Evolutionary conservation across 1,140 invertebrate species (phyloP).

Genomic region (Hyles vespertilio): DNA sequence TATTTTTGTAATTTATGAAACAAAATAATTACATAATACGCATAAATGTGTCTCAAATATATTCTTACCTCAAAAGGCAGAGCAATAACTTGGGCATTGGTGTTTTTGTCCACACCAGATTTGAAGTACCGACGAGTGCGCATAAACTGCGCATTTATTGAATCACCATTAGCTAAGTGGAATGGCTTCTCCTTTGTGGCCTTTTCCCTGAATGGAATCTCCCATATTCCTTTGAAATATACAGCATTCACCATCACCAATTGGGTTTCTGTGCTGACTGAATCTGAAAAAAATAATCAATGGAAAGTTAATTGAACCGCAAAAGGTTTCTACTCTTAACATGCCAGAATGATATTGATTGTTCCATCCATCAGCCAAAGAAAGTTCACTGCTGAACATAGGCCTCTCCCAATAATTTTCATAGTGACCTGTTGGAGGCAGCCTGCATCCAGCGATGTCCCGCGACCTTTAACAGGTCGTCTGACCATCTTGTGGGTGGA

Average conservation of each 20-base stretch:
- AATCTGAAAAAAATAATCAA: slow-evolving; percentile 54
- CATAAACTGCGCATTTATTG: slow-evolving; percentile 51
- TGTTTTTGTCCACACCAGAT: slow-evolving; percentile 40
- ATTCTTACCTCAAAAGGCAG: slow-evolving; percentile 80
- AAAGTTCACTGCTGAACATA: no score
- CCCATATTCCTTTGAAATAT: slow-evolving; percentile 87
- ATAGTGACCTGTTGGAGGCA: no score
- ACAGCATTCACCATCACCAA: slow-evolving; percentile 83
- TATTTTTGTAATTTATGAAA: no score
- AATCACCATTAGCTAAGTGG: slow-evolving; percentile 39
- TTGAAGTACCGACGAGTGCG: slow-evolving; percentile 34
- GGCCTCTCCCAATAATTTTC: no score
- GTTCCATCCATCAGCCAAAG: no score
- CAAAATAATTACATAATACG: neutral
- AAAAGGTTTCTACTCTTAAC: no score
- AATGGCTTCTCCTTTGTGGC: slow-evolving; percentile 77
- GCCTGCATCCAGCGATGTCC: no score
- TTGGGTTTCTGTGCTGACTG: slow-evolving; percentile 70
- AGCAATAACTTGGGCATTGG: slow-evolving; percentile 64
- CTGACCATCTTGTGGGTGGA: no score
- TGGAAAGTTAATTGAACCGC: no score
- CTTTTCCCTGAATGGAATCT: slow-evolving; percentile 77
- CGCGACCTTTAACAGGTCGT: no score
- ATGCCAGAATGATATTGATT: no score
- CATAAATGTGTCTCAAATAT: neutral